Conservation (phyloP, 2,888 invertebrate genomes). For the Bimastos eiseni region DNA sequence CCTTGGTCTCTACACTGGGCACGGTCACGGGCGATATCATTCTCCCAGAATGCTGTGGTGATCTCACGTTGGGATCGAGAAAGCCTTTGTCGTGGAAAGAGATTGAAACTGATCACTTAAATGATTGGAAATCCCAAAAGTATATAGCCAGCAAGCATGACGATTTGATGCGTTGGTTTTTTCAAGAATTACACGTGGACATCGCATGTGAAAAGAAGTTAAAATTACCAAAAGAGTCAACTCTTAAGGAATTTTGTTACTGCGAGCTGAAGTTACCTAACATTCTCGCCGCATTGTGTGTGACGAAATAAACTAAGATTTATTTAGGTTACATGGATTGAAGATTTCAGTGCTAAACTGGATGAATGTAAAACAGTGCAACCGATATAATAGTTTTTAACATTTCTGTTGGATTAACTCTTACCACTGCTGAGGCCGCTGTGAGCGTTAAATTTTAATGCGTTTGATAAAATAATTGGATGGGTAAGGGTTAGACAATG, state of each 20-base stretch:
- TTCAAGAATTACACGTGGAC: not conserved
- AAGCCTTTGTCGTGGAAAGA: not conserved
- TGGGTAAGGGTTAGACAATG: too few relatives aligned
- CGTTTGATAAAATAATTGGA: too few relatives aligned
- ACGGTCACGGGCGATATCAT: not conserved
- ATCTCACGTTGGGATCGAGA: not conserved
- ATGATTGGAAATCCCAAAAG: not conserved
- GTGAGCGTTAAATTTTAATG: too few relatives aligned
- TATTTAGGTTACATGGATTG: not conserved
- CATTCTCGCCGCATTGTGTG: not conserved
- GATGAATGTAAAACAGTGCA: not conserved
- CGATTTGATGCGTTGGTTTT: not conserved
- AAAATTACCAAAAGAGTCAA: not conserved
- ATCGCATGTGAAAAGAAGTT: not conserved
- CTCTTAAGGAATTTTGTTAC: not conserved
- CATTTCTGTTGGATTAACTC: too few relatives aligned
- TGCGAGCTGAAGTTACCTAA: not conserved
- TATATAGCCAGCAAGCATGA: not conserved
- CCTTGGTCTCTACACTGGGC: not conserved
- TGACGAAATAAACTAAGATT: not conserved
- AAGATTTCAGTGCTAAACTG: not conserved
- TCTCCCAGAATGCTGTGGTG: not conserved
- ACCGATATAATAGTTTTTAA: too few relatives aligned
- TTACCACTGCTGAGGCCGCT: too few relatives aligned
- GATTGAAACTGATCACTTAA: not conserved